These are phyloP conservation scores for Proterorhinus semilunaris DNA, from an alignment of 2,113 vertebrate genomes.

Conservation along the genomic window DNA sequence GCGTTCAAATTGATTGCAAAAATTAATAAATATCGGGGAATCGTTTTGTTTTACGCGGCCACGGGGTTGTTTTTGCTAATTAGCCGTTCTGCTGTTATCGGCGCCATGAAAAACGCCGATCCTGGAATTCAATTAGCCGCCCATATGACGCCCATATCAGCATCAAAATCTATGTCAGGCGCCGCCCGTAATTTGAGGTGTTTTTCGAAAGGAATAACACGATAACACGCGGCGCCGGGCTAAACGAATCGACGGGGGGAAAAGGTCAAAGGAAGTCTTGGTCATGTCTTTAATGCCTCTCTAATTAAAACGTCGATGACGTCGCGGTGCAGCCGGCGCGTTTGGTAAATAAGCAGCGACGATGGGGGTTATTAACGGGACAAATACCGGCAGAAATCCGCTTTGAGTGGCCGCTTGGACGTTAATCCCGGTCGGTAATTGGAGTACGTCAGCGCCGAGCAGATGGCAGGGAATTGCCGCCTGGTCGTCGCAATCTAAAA, in stretches of 20 bases:
- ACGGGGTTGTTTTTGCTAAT: constrained; percentile 56
- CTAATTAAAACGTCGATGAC: constrained; percentile 38
- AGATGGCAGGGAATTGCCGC: neutral
- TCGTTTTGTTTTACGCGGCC: constrained; percentile 43
- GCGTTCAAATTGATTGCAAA: constrained; percentile 57
- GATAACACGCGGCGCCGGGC: neutral
- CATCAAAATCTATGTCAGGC: constrained; percentile 13
- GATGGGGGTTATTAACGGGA: constrained; percentile 29
- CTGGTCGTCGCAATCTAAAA: constrained; percentile 4
- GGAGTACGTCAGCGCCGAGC: constrained; percentile 39
- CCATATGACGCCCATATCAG: constrained; percentile 30
- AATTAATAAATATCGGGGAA: constrained; percentile 54
- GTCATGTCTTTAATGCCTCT: constrained; percentile 9
- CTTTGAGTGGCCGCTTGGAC: constrained; percentile 40
- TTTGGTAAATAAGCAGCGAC: constrained; percentile 18
- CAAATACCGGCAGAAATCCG: constrained; percentile 51
- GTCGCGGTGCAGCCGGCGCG: constrained; percentile 23
- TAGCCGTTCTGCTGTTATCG: constrained; percentile 43
- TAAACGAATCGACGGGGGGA: neutral
- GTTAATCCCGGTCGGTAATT: constrained; percentile 53
- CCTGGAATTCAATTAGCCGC: constrained; percentile 38
- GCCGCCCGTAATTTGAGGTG: neutral
- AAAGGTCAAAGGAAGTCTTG: constrained; percentile 6
- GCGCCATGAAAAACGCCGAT: constrained; percentile 49
- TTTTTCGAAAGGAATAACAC: constrained; percentile 6